Evolutionary conservation across 1,140 invertebrate genomes (phyloP), one percentile per base, ranked within the genome.

Genomic region (Drosophila obscura): DNA sequence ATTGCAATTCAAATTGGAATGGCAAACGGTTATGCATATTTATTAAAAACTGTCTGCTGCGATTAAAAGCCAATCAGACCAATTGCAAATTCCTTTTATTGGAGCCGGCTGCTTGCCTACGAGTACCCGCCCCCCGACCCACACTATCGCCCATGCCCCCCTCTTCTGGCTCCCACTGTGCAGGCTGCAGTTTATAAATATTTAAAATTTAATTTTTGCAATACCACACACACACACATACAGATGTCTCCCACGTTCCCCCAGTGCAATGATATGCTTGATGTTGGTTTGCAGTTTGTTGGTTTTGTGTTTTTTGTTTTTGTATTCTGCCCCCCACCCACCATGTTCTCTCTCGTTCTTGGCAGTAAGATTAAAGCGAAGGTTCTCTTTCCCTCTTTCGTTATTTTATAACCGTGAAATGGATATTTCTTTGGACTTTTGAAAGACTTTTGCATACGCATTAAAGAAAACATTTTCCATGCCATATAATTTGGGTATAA

Each of bases 11-110:
- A 51, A 69, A 43, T 68, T 69, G 44, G 26, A 50, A 49, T 57
- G 44, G 35, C 67, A 69, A 69, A 73, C 52, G 77, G 82, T 87
- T 87, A 85, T 85, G 83, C 83, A 87, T 87, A 87, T 87, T 87
- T 87, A 88, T 87, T 87, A 87, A 87, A 87, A 87, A 88, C 79
- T 88, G 82, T 87, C 82, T 87, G 76, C 79, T 79, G 83, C 82
- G 82, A 87, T 87, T 87, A 87, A 87, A 87, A 87, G 82, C 83
- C 82, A 87, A 87, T 87, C 83, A 79, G 75, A 81, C 83, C 82
- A 87, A 87, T 85, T 85, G 82, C 74, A 81, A 85, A 85, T 85
- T 88, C 82, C 83, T 83, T 87, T 87, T 87, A 87, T 87, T 87
- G 83, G 31, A 39, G 35, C 4, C 9, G 31, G 31, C 3, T 3